A percentile compares a stretch with the other conserved stretches of the same genome.
These are phyloP conservation scores for Polietes domitor DNA, from an alignment of 2,888 invertebrate genomes.

Conservation along the genomic window DNA sequence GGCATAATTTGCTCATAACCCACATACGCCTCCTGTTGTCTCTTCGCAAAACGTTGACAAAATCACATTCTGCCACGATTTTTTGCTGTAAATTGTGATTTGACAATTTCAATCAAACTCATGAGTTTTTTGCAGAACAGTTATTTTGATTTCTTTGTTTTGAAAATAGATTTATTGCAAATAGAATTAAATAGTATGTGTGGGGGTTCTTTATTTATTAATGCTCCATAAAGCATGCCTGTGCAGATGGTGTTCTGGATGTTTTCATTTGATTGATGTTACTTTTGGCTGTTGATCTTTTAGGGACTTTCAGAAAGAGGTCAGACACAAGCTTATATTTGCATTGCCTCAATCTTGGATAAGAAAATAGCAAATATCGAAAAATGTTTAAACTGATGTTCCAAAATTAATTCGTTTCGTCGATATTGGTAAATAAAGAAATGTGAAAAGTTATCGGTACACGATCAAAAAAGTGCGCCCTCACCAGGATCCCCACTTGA, in stretches of 20 bases:
- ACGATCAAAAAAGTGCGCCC: too few relatives aligned
- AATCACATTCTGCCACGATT: constrained; percentile 13
- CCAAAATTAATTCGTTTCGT: too few relatives aligned
- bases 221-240: background rate
- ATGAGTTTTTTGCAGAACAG: constrained; percentile 6
- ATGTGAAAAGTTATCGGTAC: too few relatives aligned
- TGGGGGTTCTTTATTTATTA: background rate
- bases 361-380: too few relatives aligned
- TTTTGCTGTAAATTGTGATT: background rate
- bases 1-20: constrained; percentile 41
- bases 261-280: background rate
- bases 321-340: too few relatives aligned
- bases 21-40: constrained; percentile 47
- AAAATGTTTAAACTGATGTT: too few relatives aligned
- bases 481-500: too few relatives aligned
- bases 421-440: too few relatives aligned
- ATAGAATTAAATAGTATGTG: constrained; percentile 7
- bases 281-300: background rate
- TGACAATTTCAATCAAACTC: constrained; percentile 4
- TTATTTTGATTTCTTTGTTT: constrained; percentile 14
- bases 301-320: background rate
- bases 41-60: background rate
- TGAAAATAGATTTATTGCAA: background rate
- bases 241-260: background rate
- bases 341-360: too few relatives aligned